A percentile compares a stretch with the other conserved stretches of the same genome.
phyloP scores from a whole-genome alignment of 2,113 vertebrate genomes.

The Ctenodactylus gundi region DNA sequence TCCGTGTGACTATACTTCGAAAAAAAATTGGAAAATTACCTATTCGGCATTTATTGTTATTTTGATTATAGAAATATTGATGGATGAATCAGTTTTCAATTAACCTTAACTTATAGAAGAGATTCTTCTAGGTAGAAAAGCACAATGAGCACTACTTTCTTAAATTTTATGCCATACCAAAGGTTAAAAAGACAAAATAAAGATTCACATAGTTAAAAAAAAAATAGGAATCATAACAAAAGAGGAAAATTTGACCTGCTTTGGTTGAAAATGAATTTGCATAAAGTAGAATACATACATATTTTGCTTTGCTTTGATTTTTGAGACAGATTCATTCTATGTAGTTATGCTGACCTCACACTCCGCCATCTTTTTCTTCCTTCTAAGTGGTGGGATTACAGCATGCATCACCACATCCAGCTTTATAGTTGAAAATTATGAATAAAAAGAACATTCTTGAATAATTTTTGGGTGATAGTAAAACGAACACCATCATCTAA shows the following conservation, averaged over 20 bases:
- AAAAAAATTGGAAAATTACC: neutral
- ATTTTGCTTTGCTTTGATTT: too few relatives aligned
- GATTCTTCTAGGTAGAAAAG: neutral
- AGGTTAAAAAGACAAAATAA: neutral
- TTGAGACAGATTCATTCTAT: too few relatives aligned
- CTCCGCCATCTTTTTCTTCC: too few relatives aligned
- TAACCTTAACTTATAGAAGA: neutral
- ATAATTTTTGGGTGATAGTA: neutral
- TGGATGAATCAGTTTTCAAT: neutral
- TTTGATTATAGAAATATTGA: neutral
- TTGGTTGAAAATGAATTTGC: neutral
- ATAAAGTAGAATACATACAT: neutral
- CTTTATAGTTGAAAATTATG: too few relatives aligned
- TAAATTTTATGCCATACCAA: neutral
- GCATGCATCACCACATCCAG: too few relatives aligned
- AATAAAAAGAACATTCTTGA: neutral
- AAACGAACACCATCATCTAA: neutral
- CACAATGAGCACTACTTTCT: rapidly evolving
- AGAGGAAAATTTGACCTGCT: neutral
- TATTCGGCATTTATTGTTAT: neutral
- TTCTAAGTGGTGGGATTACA: too few relatives aligned
- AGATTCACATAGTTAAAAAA: neutral
- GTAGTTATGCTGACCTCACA: too few relatives aligned
- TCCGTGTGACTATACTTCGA: neutral
- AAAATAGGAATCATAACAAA: neutral